A percentile compares a stretch with the other conserved stretches of the same genome.
Conservation (phyloP, 2,797 vertebrate species). For the Myiotriccus ornatus region DNA sequence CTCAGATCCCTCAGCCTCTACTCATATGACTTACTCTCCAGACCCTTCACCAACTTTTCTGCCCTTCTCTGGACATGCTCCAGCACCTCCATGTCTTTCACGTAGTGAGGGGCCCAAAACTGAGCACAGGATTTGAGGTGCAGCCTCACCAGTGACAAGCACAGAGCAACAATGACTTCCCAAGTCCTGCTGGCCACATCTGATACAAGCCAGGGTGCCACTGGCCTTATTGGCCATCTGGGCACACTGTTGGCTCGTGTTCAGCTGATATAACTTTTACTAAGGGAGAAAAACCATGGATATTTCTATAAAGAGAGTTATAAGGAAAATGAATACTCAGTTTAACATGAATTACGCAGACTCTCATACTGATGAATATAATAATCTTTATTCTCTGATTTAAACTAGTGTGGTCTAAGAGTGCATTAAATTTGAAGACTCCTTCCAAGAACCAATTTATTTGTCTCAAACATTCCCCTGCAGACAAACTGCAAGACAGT, state of each 20-base stretch:
- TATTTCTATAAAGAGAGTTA: background rate
- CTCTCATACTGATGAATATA: background rate
- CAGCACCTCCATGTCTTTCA: background rate
- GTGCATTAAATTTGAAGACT: background rate
- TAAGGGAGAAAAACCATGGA: background rate
- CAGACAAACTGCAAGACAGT: background rate
- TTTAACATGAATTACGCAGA: background rate
- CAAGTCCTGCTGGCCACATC: background rate
- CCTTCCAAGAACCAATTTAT: background rate
- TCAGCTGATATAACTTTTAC: background rate
- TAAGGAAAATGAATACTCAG: background rate
- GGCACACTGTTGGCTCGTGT: background rate
- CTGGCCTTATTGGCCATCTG: background rate
- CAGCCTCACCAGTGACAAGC: rapidly evolving
- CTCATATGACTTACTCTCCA: background rate
- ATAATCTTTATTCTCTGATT: background rate
- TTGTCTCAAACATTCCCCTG: background rate
- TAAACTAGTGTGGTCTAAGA: background rate
- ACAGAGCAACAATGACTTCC: rapidly evolving
- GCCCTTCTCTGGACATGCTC: background rate
- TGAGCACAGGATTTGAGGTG: background rate
- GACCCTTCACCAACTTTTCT: background rate
- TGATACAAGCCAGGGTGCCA: background rate
- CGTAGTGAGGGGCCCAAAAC: no score
- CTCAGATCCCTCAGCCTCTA: background rate